phyloP scores from a whole-genome alignment of 2,888 invertebrate genomes.

The Amphipoea oculea region DNA sequence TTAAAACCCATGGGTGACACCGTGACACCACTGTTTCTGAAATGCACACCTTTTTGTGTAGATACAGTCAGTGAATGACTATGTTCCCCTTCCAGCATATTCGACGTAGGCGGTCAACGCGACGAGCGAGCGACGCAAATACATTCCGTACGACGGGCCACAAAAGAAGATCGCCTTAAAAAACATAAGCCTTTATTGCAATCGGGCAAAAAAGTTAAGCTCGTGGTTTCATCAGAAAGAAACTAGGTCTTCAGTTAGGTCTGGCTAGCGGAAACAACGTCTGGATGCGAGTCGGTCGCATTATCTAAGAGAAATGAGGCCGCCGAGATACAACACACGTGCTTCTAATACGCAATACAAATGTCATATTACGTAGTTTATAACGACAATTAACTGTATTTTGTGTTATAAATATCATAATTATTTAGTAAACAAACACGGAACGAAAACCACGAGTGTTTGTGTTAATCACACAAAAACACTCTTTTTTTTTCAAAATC shows the following conservation, averaged over 20 bases:
- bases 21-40: too few relatives aligned
- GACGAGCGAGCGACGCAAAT: too few relatives aligned
- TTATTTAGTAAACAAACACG: constrained; percentile 11
- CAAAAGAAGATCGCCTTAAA: not conserved
- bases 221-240: not conserved
- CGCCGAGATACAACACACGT: constrained; percentile 62
- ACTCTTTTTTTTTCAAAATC: not conserved
- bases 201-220: not conserved
- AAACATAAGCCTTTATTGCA: not conserved
- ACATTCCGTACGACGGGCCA: not conserved
- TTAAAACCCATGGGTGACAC: not conserved
- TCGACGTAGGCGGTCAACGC: too few relatives aligned
- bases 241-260: constrained; percentile 36
- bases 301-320: constrained; percentile 63
- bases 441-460: not conserved
- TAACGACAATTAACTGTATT: constrained; percentile 7
- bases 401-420: not conserved
- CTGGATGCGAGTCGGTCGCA: constrained; percentile 49
- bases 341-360: constrained; percentile 60
- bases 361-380: constrained; percentile 43
- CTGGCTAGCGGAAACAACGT: constrained; percentile 41
- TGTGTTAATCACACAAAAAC: not conserved
- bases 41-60: too few relatives aligned
- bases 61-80: too few relatives aligned
- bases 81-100: too few relatives aligned